Percentiles rank a stretch among this genome's conserved stretches.
These are phyloP conservation scores for Pyrrhosoma nymphula DNA, from an alignment of 2,888 invertebrate genomes.

Conservation along the genomic window DNA sequence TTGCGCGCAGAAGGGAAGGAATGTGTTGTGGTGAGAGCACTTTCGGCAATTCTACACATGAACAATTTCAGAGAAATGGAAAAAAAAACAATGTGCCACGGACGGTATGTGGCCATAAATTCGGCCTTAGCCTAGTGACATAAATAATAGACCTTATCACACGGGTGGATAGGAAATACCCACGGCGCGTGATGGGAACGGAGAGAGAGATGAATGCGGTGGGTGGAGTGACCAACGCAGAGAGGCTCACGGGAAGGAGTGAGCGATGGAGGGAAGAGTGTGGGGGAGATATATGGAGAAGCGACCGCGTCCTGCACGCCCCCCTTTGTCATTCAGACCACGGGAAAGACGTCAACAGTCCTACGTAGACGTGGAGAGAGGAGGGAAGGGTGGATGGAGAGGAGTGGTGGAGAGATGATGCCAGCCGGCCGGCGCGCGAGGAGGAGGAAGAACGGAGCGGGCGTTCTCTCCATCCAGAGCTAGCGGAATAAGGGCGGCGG, in stretches of 20 bases:
- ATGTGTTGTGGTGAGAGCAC: not conserved
- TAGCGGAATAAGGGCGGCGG: not conserved
- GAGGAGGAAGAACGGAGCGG: too few relatives aligned
- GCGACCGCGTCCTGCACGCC: not conserved
- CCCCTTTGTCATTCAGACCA: conserved; percentile 56
- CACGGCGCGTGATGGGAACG: not conserved
- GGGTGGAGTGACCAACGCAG: not conserved
- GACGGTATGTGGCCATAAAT: not conserved
- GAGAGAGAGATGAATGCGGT: not conserved
- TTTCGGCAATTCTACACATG: not conserved
- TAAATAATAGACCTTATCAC: conserved; percentile 4
- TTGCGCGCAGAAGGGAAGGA: not conserved
- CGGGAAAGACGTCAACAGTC: conserved; percentile 38
- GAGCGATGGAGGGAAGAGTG: not conserved
- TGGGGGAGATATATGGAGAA: not conserved
- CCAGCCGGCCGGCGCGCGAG: too few relatives aligned
- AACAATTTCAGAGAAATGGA: not conserved
- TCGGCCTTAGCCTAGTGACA: not conserved
- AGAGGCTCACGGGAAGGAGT: not conserved
- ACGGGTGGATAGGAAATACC: not conserved
- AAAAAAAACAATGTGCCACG: not conserved
- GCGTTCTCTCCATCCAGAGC: too few relatives aligned
- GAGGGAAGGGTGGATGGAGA: not conserved
- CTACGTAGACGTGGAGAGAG: not conserved
- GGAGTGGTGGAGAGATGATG: too few relatives aligned